Base-by-base conservation (phyloP, 1,140 invertebrate genomes). In the Bombus sibiricus region DNA sequence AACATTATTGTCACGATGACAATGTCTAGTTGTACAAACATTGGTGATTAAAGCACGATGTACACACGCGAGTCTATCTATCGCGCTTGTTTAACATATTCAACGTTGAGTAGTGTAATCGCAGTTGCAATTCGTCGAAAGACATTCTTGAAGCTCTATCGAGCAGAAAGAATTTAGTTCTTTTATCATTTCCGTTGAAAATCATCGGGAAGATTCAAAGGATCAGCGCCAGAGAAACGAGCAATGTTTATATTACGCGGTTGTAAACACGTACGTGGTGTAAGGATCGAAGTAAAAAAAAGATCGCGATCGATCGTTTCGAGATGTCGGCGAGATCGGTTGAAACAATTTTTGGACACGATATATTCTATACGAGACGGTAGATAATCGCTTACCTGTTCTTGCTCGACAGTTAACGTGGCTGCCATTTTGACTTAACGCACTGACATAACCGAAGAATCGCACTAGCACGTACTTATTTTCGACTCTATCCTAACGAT, bases 321-420 rank as follows among this genome's bases (percentile, higher is more conserved):
- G 32, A 34, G 8, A 25, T 59, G 39, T 34, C 13, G 4, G 18
- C 41, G n/a, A 74, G 2, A 81, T 73, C 15, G 13, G 4, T 25
- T 6, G 39, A 68, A 62, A 22, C 10, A 22, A 37, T 53, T 53
- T n/a, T 18, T 37, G 4, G 1, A n/a, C 6, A 3, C 43, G 28
- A 5, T 12, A 2, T 34, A 18, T 37, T 3, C 3, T 18, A 5
- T 28, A 47, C 10, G 8, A 41, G 47, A 71, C 28, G 92, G 89
- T 85, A 83, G 86, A 92, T 86, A 91, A 90, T 91, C 86, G 95
- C 96, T 96, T 94, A 97, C 97, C 96, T 96, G 96, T 93, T 97
- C 96, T 93, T 97, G 96, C 93, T 97, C 96, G 93, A 96, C 95
- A 93, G 96, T 96, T 94, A 97, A 95, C 91, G 96, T 96, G 94